Percentiles rank a stretch among this genome's conserved stretches.
These are phyloP conservation scores for Ferrisia virgata DNA, from an alignment of 2,888 invertebrate species.

Conservation along the genomic window DNA sequence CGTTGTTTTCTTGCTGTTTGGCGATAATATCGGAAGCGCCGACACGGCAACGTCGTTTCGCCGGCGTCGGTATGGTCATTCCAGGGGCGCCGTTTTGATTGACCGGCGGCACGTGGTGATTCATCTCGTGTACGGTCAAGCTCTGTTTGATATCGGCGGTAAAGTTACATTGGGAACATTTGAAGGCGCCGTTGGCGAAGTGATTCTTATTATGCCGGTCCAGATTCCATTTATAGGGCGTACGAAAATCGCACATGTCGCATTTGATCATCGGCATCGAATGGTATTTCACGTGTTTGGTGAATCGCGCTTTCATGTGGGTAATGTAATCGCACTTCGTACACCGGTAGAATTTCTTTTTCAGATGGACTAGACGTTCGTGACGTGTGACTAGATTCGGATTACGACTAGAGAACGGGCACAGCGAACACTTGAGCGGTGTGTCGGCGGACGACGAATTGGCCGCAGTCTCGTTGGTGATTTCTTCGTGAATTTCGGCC, in stretches of 20 bases:
- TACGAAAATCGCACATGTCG: slow-evolving; percentile 87
- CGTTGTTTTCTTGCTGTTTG: background rate
- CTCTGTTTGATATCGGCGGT: slow-evolving; percentile 89
- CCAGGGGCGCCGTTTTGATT: slow-evolving; percentile 59
- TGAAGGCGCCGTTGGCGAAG: slow-evolving; percentile 78
- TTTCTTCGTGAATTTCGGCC: slow-evolving; percentile 34
- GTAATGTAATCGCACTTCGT: slow-evolving; percentile 87
- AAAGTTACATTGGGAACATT: slow-evolving; percentile 84
- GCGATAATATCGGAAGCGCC: slow-evolving; percentile 63
- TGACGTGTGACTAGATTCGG: slow-evolving; percentile 65
- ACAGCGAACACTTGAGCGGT: slow-evolving; percentile 60
- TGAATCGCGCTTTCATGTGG: slow-evolving; percentile 81
- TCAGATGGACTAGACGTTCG: slow-evolving; percentile 73
- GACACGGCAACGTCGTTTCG: slow-evolving; percentile 67
- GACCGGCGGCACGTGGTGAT: slow-evolving; percentile 79
- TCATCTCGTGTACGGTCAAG: slow-evolving; percentile 86
- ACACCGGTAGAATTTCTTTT: slow-evolving; percentile 79
- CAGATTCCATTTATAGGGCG: slow-evolving; percentile 80
- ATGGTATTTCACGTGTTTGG: slow-evolving; percentile 90
- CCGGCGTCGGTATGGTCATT: slow-evolving; percentile 24
- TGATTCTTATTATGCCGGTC: slow-evolving; percentile 92
- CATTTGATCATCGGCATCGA: slow-evolving; percentile 94
- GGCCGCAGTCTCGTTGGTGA: slow-evolving; percentile 48
- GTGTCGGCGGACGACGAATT: slow-evolving; percentile 46
- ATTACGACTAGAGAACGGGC: slow-evolving; percentile 66